These are phyloP conservation scores for Eledona agricola DNA, from an alignment of 2,888 invertebrate species.

Conservation along the genomic window DNA sequence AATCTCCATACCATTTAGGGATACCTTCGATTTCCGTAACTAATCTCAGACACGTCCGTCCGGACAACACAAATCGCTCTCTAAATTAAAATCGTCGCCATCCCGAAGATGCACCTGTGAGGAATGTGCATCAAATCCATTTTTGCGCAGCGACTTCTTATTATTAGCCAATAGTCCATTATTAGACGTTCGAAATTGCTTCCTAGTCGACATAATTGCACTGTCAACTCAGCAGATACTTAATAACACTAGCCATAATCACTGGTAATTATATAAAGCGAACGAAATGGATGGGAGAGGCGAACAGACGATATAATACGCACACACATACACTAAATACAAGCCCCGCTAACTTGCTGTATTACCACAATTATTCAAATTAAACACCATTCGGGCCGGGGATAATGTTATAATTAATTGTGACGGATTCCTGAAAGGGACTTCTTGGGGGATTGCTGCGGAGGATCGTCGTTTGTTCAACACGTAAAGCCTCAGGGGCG, in stretches of 20 bases:
- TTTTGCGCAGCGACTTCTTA: conserved; percentile 26
- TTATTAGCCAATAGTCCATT: conserved; percentile 40
- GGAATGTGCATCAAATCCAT: conserved; percentile 20
- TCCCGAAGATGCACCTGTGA: neutral
- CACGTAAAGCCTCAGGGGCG: conserved; percentile 2
- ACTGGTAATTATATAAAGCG: conserved; percentile 43
- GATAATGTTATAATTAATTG: conserved; percentile 33
- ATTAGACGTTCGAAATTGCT: conserved; percentile 46
- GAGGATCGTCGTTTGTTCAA: conserved; percentile 20
- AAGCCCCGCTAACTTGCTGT: conserved; percentile 22
- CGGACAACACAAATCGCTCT: conserved; percentile 17
- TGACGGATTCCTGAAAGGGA: conserved; percentile 31
- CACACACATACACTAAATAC: conserved; percentile 27
- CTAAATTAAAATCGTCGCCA: neutral
- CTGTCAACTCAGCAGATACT: conserved; percentile 45
- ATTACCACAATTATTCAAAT: conserved; percentile 35
- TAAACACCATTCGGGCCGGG: conserved; percentile 22
- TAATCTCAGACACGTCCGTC: too few species aligned
- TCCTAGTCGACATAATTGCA: conserved; percentile 49
- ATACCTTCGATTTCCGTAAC: conserved; percentile 20
- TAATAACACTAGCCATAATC: conserved; percentile 44
- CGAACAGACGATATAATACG: conserved; percentile 28
- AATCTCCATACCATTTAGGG: conserved; percentile 22
- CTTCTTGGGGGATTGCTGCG: conserved; percentile 22
- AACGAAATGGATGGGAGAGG: conserved; percentile 37